phyloP scores from a whole-genome alignment of 2,113 vertebrate genomes.

The Otolemur garnettii region DNA sequence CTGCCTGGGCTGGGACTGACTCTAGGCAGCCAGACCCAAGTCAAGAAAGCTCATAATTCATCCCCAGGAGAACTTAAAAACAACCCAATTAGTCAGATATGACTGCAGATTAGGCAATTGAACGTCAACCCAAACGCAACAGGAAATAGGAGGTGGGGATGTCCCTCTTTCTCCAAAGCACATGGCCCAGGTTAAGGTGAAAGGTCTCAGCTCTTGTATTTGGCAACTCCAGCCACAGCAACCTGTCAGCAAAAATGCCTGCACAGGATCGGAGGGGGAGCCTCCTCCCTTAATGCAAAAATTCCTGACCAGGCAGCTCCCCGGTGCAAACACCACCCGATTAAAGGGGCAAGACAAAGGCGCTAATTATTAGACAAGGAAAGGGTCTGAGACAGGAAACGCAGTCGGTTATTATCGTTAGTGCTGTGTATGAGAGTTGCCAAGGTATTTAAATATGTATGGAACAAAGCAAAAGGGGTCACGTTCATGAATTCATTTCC shows the following conservation, averaged over 20 bases:
- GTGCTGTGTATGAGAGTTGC: neutral
- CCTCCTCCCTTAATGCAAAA: slow-evolving; percentile 37
- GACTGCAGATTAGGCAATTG: neutral
- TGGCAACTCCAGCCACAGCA: neutral
- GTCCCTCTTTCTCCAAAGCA: neutral
- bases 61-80: slow-evolving; percentile 56
- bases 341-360: slow-evolving; percentile 7
- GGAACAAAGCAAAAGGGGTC: neutral
- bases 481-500: neutral
- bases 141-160: neutral
- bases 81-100: slow-evolving; percentile 22
- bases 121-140: neutral
- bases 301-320: slow-evolving; percentile 64
- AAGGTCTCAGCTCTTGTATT: neutral
- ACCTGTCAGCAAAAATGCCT: slow-evolving; percentile 58
- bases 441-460: neutral
- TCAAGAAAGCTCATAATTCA: slow-evolving; percentile 75
- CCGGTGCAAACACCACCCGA: neutral
- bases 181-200: neutral
- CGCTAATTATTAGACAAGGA: neutral
- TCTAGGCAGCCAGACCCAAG: slow-evolving; percentile 74
- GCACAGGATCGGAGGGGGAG: neutral
- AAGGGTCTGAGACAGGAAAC: neutral
- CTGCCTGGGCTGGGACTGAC: slow-evolving; percentile 61
- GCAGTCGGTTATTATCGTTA: neutral